A percentile compares a stretch with the other conserved stretches of the same genome.
These are phyloP conservation scores for Scarus forsteni DNA, from an alignment of 2,797 vertebrate species.

Conservation along the genomic window DNA sequence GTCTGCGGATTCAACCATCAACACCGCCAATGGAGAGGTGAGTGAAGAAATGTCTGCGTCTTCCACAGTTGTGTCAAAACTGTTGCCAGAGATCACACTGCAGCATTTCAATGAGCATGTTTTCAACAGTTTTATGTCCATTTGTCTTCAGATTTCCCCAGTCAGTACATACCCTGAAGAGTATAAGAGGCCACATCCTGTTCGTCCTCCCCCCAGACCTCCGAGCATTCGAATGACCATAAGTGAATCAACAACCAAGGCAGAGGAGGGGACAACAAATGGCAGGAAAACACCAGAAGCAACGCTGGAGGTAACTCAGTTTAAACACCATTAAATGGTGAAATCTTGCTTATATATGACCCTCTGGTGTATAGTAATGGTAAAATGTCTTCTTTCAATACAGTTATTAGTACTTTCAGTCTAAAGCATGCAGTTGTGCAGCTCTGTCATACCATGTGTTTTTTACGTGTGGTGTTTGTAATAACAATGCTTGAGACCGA, in stretches of 20 bases:
- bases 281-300: neutral
- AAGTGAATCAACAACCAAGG: neutral
- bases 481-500: no score
- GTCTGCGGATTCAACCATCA: neutral
- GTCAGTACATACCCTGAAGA: neutral
- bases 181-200: conserved; percentile 12
- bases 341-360: no score
- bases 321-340: neutral
- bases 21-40: conserved; percentile 9
- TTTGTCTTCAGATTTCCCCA: conserved; percentile 17
- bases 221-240: neutral
- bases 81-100: neutral
- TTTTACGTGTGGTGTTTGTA: no score
- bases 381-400: no score
- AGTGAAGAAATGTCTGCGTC: neutral
- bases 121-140: neutral
- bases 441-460: no score
- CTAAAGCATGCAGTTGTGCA: no score
- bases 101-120: rapidly evolving
- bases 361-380: no score
- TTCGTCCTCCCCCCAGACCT: conserved; percentile 28
- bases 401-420: neutral
- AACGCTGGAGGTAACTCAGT: neutral
- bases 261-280: rapidly evolving
- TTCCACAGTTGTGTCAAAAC: neutral